These are phyloP conservation scores for Liposcelis brunnea DNA, from an alignment of 2,888 invertebrate genomes.

Conservation along the genomic window DNA sequence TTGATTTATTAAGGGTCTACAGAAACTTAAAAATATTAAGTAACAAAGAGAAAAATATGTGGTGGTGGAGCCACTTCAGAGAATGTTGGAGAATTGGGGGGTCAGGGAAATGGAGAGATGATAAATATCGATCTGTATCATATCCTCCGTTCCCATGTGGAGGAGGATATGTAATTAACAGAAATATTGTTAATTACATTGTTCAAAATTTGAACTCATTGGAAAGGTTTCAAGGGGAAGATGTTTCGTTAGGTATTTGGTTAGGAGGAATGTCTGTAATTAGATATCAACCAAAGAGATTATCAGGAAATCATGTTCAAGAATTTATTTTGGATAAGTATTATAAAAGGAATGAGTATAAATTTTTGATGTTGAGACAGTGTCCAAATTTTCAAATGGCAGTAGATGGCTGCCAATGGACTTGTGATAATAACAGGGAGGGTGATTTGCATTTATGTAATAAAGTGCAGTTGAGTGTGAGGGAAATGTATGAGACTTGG, in stretches of 20 bases:
- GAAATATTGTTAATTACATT: conserved; percentile 10
- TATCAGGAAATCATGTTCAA: background rate
- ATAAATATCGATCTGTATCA: conserved; percentile 13
- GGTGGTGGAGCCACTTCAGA: conserved; percentile 17
- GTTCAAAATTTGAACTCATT: background rate
- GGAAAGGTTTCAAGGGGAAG: conserved; percentile 15
- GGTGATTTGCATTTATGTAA: conserved; percentile 10
- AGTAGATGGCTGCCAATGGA: conserved; percentile 8
- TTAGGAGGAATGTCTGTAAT: conserved; percentile 14
- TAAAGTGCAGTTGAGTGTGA: conserved; percentile 11
- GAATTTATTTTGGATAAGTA: background rate
- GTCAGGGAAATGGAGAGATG: conserved; percentile 17
- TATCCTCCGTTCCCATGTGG: conserved; percentile 19
- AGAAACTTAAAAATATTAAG: conserved; percentile 7
- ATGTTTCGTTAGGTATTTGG: conserved; percentile 17
- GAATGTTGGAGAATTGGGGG: conserved; percentile 15
- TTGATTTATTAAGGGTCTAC: conserved; percentile 13
- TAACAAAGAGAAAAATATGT: background rate
- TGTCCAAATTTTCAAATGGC: too few species aligned
- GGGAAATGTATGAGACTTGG: conserved; percentile 13
- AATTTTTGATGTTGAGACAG: too few species aligned
- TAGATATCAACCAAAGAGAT: background rate
- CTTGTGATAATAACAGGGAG: conserved; percentile 8
- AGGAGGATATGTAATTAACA: conserved; percentile 16
- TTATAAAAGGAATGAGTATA: background rate